Evolutionary conservation across 2,888 invertebrate species (phyloP).

Genomic region (Eupithecia subumbrata): DNA sequence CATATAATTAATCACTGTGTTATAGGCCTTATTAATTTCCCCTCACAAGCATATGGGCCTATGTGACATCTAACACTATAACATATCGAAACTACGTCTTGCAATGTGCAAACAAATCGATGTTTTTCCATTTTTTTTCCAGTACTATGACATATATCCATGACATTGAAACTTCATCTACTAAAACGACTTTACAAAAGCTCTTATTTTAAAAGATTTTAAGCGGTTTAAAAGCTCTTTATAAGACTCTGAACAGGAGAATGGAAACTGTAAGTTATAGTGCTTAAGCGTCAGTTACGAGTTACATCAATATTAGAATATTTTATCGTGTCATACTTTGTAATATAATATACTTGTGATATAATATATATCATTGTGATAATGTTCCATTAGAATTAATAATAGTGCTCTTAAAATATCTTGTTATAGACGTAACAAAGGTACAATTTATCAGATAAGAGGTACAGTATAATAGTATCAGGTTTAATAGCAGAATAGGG

Average conservation of each 20-base stretch:
- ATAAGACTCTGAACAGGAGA: constrained; percentile 39
- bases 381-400: constrained; percentile 44
- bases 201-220: constrained; percentile 73
- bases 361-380: constrained; percentile 38
- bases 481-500: constrained; percentile 44
- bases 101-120: constrained; percentile 50
- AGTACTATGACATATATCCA: too few species aligned
- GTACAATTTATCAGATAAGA: constrained; percentile 34
- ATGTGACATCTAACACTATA: constrained; percentile 45
- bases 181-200: constrained; percentile 77
- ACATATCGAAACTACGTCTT: constrained; percentile 44
- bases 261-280: constrained; percentile 50
- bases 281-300: constrained; percentile 46
- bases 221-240: constrained; percentile 77
- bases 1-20: constrained; percentile 41
- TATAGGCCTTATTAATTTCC: constrained; percentile 45
- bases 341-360: too few species aligned
- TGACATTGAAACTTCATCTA: constrained; percentile 60
- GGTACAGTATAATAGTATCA: constrained; percentile 39
- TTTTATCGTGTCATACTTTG: constrained; percentile 6
- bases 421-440: constrained; percentile 24
- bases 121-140: constrained; percentile 38
- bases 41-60: constrained; percentile 38
- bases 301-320: constrained; percentile 24
- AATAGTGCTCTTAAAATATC: constrained; percentile 40